Percentiles rank a stretch among this genome's conserved stretches.
phyloP scores from a whole-genome alignment of 2,888 invertebrate genomes.

The Gnatocerus cornutus region DNA sequence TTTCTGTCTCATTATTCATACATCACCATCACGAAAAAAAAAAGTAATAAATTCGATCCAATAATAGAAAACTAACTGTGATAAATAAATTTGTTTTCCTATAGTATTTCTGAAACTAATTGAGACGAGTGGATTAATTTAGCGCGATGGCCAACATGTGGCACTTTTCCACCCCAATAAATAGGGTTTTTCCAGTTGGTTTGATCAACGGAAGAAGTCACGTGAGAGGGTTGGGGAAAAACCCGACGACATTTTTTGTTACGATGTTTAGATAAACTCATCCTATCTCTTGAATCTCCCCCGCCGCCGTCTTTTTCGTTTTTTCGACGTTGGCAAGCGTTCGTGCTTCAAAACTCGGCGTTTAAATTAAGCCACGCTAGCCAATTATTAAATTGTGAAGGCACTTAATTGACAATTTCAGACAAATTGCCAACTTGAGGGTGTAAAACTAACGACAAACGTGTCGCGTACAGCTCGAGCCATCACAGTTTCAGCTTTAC shows the following conservation, averaged over 20 bases:
- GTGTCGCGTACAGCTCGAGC: neutral
- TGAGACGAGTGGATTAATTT: slow-evolving; percentile 22
- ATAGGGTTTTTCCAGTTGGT: slow-evolving; percentile 22
- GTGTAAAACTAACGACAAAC: slow-evolving; percentile 21
- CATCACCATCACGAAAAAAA: slow-evolving; percentile 1
- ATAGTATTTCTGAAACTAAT: slow-evolving; percentile 4
- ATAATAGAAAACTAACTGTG: slow-evolving; percentile 3
- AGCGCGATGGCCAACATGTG: slow-evolving; percentile 4
- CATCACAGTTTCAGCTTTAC: neutral
- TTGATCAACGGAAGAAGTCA: slow-evolving; percentile 17
- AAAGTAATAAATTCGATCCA: neutral
- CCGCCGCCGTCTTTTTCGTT: neutral
- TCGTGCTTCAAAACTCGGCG: neutral
- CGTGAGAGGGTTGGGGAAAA: neutral
- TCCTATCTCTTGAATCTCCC: no score
- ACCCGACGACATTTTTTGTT: neutral
- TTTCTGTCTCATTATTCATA: slow-evolving; percentile 1
- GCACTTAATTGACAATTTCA: slow-evolving; percentile 37
- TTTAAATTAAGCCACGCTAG: slow-evolving; percentile 21
- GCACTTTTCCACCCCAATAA: slow-evolving; percentile 1
- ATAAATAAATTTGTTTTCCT: slow-evolving; percentile 5
- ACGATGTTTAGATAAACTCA: no score
- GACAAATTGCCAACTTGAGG: slow-evolving; percentile 28
- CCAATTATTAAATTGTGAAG: slow-evolving; percentile 40
- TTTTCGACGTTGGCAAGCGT: neutral